phyloP scores from a whole-genome alignment of 2,797 vertebrate genomes.

The Lepus oiostolus region DNA sequence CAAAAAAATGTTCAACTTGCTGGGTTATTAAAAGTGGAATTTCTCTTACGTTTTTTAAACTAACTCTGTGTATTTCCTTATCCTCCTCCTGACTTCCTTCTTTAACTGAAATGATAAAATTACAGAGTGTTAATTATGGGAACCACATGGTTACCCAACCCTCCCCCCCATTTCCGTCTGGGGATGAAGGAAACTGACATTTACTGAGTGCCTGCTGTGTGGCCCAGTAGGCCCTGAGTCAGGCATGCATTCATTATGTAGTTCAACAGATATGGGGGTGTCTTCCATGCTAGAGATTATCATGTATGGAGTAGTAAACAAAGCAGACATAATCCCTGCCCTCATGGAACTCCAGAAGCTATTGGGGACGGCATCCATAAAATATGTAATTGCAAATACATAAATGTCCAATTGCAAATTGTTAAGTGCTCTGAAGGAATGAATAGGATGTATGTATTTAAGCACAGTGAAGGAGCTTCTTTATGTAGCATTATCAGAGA shows the following conservation, averaged over 20 bases:
- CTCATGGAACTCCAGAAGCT: neutral
- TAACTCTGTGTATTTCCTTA: conserved; percentile 29
- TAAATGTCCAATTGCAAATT: neutral
- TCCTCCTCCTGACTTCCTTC: neutral
- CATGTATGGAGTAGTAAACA: neutral
- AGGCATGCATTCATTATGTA: conserved; percentile 8
- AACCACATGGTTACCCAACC: neutral
- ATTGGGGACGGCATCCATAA: neutral
- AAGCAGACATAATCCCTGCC: neutral
- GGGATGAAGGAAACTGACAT: conserved; percentile 10
- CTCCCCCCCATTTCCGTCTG: neutral
- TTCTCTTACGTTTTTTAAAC: conserved; percentile 57
- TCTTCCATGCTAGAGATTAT: neutral
- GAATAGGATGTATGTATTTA: neutral
- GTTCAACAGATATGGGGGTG: neutral
- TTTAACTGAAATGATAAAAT: neutral
- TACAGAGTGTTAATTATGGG: conserved; percentile 15
- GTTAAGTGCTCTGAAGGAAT: neutral
- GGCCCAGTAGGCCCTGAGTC: neutral
- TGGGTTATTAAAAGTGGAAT: conserved; percentile 50
- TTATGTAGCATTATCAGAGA: conserved; percentile 3
- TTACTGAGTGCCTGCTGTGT: neutral
- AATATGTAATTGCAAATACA: neutral
- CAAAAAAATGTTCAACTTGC: neutral
- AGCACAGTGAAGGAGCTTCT: neutral